Evolutionary conservation across 2,888 invertebrate species (phyloP), one percentile per base, ranked within the genome.

Genomic region (Caenorhabditis sinica): DNA sequence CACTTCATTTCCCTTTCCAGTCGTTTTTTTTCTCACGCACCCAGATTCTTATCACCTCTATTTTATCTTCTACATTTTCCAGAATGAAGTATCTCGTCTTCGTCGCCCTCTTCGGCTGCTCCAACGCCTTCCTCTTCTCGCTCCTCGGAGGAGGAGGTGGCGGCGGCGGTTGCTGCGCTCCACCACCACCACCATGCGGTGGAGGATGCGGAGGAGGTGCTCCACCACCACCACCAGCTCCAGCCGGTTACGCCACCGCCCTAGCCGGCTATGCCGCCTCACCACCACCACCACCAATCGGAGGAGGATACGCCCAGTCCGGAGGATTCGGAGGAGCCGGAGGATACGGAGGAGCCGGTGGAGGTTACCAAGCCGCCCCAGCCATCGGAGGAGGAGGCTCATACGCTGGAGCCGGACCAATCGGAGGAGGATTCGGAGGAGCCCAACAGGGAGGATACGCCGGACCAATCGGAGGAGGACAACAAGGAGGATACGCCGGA

Each of bases 91-190:
- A 63, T 53, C 61, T 83, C 30, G 72, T 85, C 60, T 56, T 80
- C 71, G 65, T 84, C 51, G 68, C 81, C 20, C 72, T 85, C 45
- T 72, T 81, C 84, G 84, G 81, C 58, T 76, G 75, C 80, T 49
- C 83, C 51, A 81, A 85, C 81, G 84, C 84, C 40, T 85, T 85
- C 81, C 71, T 85, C 65, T 85, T 81, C 81, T 60, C 51, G 11
- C 76, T 81, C 45, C 49, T 60, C 49, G 76, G 75, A 30, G 80
- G 80, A 51, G 83, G 83, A 8, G 77, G 79, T 20, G 77, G 80
- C 53, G 84, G 84, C n/a, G 84, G 84, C 28, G 69, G 83, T 8
- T 75, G 84, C 66, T 75, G 83, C 51, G 69, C 79, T 17, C 79
- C 79, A 36, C 71, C 80, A 63, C 73, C 63, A 43, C 79, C 83